These are phyloP conservation scores for Drosophila sp. DNA, from an alignment of 1,140 invertebrate species.

Conservation along the genomic window DNA sequence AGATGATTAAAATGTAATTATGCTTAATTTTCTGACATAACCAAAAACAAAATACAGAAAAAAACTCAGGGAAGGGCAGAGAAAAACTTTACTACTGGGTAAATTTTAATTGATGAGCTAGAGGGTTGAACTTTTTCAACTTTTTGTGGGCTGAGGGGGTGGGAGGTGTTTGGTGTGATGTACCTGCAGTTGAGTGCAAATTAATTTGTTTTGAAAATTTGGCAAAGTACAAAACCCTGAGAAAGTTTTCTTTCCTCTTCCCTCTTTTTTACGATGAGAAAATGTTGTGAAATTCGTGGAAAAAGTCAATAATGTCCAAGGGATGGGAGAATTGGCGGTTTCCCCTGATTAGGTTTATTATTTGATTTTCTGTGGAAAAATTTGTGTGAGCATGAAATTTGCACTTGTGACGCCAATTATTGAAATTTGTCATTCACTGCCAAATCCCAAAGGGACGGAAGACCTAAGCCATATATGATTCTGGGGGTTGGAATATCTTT, in stretches of 20 bases:
- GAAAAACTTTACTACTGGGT: slow-evolving; percentile 44
- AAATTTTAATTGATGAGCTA: slow-evolving; percentile 78
- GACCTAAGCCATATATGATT: slow-evolving; percentile 13
- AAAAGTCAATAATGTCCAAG: slow-evolving; percentile 5
- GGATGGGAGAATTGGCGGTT: slow-evolving; percentile 6
- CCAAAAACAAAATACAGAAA: slow-evolving; percentile 27
- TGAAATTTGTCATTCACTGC: slow-evolving; percentile 49
- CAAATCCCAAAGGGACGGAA: slow-evolving; percentile 24
- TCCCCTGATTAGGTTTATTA: slow-evolving; percentile 48
- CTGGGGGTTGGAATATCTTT: slow-evolving; percentile 22
- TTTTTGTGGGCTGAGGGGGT: slow-evolving; percentile 39
- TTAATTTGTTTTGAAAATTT: slow-evolving; percentile 80
- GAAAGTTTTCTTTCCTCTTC: slow-evolving; percentile 26
- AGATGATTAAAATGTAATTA: slow-evolving; percentile 83
- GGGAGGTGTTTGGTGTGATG: not conserved
- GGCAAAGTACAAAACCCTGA: slow-evolving; percentile 49
- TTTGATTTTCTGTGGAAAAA: slow-evolving; percentile 40
- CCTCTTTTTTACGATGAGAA: slow-evolving; percentile 57
- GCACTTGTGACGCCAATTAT: slow-evolving; percentile 76
- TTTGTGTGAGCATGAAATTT: slow-evolving; percentile 41
- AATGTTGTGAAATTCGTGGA: slow-evolving; percentile 37
- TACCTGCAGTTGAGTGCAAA: slow-evolving; percentile 69
- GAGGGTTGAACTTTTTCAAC: slow-evolving; percentile 76
- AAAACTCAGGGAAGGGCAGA: slow-evolving; percentile 12
- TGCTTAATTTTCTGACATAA: slow-evolving; percentile 77